Conservation (phyloP, 2,113 vertebrate genomes). For the Epinephelus lanceolatus region DNA sequence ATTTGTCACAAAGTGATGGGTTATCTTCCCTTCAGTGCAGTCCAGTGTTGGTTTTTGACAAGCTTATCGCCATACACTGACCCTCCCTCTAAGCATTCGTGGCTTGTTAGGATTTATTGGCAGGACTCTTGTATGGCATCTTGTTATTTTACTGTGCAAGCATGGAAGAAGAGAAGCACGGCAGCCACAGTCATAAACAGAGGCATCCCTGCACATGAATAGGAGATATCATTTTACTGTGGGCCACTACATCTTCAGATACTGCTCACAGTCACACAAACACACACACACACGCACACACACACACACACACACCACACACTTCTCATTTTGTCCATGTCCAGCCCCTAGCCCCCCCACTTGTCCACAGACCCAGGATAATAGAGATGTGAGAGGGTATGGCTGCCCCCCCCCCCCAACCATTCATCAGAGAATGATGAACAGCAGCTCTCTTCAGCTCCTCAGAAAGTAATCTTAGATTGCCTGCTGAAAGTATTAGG, state of each 20-base stretch:
- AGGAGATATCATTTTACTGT: slow-evolving; percentile 9
- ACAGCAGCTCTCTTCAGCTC: slow-evolving; percentile 72
- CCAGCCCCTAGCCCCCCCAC: slow-evolving; percentile 42
- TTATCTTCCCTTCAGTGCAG: background rate
- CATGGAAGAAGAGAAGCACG: slow-evolving; percentile 29
- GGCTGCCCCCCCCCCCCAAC: background rate
- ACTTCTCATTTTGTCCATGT: slow-evolving; percentile 44
- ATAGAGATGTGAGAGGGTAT: slow-evolving; percentile 69
- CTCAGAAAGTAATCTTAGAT: slow-evolving; percentile 78
- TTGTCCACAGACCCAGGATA: slow-evolving; percentile 61
- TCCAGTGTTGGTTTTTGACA: slow-evolving; percentile 30
- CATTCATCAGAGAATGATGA: slow-evolving; percentile 71
- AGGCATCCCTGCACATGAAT: slow-evolving; percentile 20
- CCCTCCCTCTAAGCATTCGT: slow-evolving; percentile 31
- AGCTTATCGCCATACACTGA: slow-evolving; percentile 26
- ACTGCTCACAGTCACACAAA: background rate
- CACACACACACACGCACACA: background rate
- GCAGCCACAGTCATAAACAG: slow-evolving; percentile 35
- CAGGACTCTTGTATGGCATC: slow-evolving; percentile 35
- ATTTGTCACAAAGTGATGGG: slow-evolving; percentile 33
- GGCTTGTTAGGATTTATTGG: slow-evolving; percentile 36
- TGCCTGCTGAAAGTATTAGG: slow-evolving; percentile 84
- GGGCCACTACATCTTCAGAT: slow-evolving; percentile 9
- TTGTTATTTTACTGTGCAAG: slow-evolving; percentile 50
- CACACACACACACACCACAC: slow-evolving; percentile 6